Evolutionary conservation across 2,797 vertebrate genomes (phyloP).

Genomic region (Pteropus rufus): DNA sequence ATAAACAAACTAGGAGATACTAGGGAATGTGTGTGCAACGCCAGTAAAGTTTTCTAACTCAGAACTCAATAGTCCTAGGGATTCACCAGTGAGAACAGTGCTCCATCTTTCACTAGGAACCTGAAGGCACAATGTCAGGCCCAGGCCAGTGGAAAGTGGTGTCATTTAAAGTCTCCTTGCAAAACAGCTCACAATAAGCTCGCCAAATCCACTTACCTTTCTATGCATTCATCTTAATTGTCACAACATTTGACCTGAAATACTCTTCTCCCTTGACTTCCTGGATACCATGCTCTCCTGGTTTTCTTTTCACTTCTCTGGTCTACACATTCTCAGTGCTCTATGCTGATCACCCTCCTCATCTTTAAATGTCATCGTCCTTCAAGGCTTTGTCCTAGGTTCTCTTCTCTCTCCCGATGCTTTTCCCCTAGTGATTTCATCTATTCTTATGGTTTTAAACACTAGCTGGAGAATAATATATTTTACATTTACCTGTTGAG

Average conservation of each 20-base stretch:
- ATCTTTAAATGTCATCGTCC: background rate
- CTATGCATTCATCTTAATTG: background rate
- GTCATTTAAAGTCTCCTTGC: background rate
- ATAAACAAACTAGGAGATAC: background rate
- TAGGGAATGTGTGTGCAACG: background rate
- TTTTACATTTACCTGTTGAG: background rate
- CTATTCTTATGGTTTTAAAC: background rate
- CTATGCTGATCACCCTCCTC: background rate
- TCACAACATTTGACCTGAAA: background rate
- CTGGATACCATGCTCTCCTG: accelerated
- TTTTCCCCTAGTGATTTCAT: background rate
- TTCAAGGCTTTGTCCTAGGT: background rate
- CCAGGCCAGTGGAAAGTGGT: background rate
- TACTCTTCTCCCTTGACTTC: background rate
- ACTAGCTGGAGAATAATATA: background rate
- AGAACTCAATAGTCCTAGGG: background rate
- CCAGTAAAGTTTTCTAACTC: background rate
- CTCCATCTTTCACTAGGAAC: background rate
- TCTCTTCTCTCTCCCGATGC: background rate
- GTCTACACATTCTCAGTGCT: background rate
- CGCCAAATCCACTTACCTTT: background rate
- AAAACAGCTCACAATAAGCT: background rate
- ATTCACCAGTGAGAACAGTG: background rate
- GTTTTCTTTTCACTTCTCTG: background rate
- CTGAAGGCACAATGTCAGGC: background rate